Base-by-base conservation (phyloP, 2,113 vertebrate species). In the Thunnus maccoyii region DNA sequence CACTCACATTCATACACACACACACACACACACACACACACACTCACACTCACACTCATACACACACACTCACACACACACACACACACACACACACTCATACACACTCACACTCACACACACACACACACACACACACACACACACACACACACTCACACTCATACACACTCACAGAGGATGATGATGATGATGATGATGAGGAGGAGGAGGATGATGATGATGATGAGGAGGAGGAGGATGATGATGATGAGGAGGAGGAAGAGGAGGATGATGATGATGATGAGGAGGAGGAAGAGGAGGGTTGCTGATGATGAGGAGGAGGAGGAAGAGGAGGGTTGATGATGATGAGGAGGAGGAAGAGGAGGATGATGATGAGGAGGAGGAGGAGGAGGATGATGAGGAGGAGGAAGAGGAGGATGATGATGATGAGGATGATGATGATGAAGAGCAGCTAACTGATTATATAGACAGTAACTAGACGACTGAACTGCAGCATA, bases 271-370 rank as follows among this genome's bases (percentile, higher is more conserved):
- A 22, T 22, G 22, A 22, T 22, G 22, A 22, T 22, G 22, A 22
- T 22, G 27, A 30, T 2, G 27, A 58, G 66, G 61, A 76, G 47
- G 72, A 85, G 86, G 80, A 91, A 85, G 91, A 87, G 93, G 22
- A 22, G 22, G 22, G 22, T 22, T 22, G 22, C 1, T 22, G 22
- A 22, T 22, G 22, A 22, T 22, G 22, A 22, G 67, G 57, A 52
- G 55, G 75, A 25, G 55, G 22, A 22, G 1, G 22, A 22, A 69
- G 92, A 62, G 66, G 65, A 70, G 41, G 20, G 67, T 20, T 22
- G 22, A 22, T 22, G 22, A 22, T 22, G 22, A 22, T 1, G 22
- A 22, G 22, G 22, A 22, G 22, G 22, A 22, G 22, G 22, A 22
- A 22, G 22, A 22, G 22, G 22, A 22, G 22, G 22, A 22, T 22